These are phyloP conservation scores for Drosophila lutescens DNA, from an alignment of 2,888 invertebrate species.

Conservation along the genomic window DNA sequence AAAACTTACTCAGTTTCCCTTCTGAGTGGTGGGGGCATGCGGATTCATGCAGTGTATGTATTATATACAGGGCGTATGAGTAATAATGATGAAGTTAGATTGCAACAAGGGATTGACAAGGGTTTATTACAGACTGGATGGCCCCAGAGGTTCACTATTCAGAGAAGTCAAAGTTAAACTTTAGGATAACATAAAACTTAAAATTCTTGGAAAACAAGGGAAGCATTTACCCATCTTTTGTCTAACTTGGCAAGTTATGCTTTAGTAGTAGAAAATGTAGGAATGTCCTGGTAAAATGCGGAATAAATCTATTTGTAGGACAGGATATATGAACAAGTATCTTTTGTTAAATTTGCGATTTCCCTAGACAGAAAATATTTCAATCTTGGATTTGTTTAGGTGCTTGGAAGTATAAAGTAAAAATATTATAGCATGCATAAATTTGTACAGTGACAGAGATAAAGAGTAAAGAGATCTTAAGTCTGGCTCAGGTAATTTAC, in stretches of 20 bases:
- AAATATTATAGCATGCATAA: conserved; percentile 48
- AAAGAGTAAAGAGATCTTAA: neutral
- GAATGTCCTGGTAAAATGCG: too few relatives aligned
- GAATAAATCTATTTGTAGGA: too few relatives aligned
- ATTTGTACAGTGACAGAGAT: conserved; percentile 25
- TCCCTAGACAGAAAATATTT: too few relatives aligned
- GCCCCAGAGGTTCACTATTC: neutral
- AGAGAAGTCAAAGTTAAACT: too few relatives aligned
- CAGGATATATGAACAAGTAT: too few relatives aligned
- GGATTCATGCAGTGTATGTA: conserved; percentile 19
- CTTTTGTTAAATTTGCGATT: too few relatives aligned
- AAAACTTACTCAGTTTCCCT: conserved; percentile 71
- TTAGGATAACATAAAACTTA: too few relatives aligned
- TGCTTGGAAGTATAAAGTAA: conserved; percentile 5
- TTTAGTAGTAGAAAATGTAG: too few relatives aligned
- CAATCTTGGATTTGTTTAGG: neutral
- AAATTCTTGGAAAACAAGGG: too few relatives aligned
- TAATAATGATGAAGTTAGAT: conserved; percentile 1
- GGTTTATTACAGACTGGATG: neutral
- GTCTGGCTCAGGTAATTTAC: too few relatives aligned
- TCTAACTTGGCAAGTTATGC: too few relatives aligned
- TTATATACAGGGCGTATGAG: conserved; percentile 17
- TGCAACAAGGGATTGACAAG: conserved; percentile 8
- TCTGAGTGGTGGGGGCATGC: conserved; percentile 11
- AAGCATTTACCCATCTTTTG: too few relatives aligned